Percentiles rank a stretch among this genome's conserved stretches.
Conservation (phyloP, 2,113 vertebrate genomes). For the Rhynchomys soricoides region DNA sequence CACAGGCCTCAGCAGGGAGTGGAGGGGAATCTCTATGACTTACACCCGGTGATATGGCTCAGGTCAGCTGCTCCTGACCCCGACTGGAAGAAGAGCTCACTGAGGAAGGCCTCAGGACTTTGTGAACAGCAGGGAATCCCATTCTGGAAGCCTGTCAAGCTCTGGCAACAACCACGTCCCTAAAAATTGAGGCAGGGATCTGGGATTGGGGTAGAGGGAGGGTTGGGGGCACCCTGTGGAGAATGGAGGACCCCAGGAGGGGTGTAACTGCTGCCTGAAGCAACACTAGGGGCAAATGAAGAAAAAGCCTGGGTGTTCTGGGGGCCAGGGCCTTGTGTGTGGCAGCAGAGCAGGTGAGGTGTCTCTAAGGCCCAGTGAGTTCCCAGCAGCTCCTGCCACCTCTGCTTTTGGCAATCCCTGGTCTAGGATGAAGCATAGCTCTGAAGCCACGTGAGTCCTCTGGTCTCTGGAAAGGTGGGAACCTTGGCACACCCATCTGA, state of each 20-base stretch:
- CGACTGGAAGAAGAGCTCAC: not conserved
- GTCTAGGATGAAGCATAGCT: not conserved
- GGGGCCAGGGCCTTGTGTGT: too few species aligned
- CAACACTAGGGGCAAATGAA: not conserved
- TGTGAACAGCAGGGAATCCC: not conserved
- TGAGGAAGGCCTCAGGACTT: too few species aligned
- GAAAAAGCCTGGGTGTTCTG: not conserved
- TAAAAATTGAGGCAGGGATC: not conserved
- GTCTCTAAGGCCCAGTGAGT: not conserved
- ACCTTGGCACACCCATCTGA: not conserved
- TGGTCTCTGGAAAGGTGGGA: not conserved
- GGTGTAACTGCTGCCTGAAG: not conserved
- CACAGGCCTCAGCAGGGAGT: not conserved
- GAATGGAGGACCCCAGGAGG: not conserved
- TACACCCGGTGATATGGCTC: fast-evolving
- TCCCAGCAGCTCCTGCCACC: not conserved
- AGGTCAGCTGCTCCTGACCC: not conserved
- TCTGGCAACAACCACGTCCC: too few species aligned
- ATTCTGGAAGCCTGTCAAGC: not conserved
- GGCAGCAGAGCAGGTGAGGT: not conserved
- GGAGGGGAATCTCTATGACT: not conserved
- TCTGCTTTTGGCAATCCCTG: not conserved
- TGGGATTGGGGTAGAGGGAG: not conserved
- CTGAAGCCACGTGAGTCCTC: not conserved
- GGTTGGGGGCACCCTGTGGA: not conserved